Evolutionary conservation across 2,797 vertebrate genomes (phyloP).

Genomic region (Ficedula albicollis): DNA sequence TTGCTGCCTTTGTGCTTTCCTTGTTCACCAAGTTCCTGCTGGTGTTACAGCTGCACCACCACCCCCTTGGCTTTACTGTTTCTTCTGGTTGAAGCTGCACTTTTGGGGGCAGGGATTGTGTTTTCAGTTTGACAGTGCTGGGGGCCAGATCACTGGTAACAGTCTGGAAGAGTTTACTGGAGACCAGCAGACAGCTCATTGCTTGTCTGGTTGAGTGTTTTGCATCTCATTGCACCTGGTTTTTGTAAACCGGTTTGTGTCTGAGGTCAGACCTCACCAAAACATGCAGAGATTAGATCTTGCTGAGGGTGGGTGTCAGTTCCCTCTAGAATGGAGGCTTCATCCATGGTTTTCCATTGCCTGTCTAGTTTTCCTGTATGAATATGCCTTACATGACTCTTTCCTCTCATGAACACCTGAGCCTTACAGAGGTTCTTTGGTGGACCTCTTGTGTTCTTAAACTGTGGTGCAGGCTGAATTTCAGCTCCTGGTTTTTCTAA

Average conservation of each 20-base stretch:
- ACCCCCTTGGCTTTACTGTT: neutral
- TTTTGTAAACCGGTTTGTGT: neutral
- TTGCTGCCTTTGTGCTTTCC: neutral
- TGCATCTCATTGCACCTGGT: constrained; percentile 55
- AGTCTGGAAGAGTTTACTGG: neutral
- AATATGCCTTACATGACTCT: neutral
- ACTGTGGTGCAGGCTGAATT: neutral
- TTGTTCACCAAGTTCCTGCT: neutral
- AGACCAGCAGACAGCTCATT: neutral
- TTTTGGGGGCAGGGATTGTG: neutral
- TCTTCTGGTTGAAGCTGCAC: neutral
- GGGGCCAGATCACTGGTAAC: neutral
- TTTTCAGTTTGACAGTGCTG: constrained; percentile 11
- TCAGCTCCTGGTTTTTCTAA: neutral
- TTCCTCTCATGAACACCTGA: neutral
- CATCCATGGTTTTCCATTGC: neutral
- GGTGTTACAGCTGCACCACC: neutral
- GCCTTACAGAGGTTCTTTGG: neutral
- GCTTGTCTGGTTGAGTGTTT: constrained; percentile 28
- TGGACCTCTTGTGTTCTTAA: neutral
- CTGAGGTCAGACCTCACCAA: neutral
- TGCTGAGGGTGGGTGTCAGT: neutral
- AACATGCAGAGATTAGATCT: neutral
- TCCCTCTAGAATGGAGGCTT: neutral
- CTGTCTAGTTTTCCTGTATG: neutral